Evolutionary conservation across 2,113 vertebrate species (phyloP).

Genomic region (Oncorhynchus tshawytscha): DNA sequence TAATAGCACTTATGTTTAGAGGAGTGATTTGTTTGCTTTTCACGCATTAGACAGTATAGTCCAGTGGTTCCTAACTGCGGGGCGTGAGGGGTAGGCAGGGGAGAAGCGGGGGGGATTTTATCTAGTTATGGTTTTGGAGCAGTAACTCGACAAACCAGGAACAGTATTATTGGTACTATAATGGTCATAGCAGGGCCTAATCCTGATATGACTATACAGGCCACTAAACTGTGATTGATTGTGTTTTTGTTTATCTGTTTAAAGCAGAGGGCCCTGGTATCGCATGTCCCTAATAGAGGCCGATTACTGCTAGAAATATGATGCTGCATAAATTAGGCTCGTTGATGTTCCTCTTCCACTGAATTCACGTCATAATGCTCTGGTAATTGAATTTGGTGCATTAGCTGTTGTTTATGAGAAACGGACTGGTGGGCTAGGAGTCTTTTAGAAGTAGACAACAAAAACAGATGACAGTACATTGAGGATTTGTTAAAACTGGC

Average conservation of each 20-base stretch:
- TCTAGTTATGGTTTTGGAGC: too few species aligned
- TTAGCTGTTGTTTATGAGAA: conserved; percentile 63
- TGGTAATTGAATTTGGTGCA: conserved; percentile 72
- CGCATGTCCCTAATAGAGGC: conserved; percentile 62
- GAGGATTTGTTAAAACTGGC: neutral
- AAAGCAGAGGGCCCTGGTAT: conserved; percentile 57
- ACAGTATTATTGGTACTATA: too few species aligned
- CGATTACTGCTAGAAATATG: conserved; percentile 64
- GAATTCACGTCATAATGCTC: conserved; percentile 68
- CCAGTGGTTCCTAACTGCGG: too few species aligned
- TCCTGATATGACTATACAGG: conserved; percentile 32
- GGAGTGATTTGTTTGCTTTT: conserved; percentile 21
- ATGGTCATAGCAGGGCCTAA: neutral
- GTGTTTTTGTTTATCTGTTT: conserved; percentile 65
- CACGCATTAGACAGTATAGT: neutral
- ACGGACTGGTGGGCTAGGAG: conserved; percentile 36
- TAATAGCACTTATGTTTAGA: conserved; percentile 54
- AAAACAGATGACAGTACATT: conserved; percentile 9
- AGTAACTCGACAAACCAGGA: too few species aligned
- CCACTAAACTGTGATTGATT: conserved; percentile 49
- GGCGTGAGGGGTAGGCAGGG: too few species aligned
- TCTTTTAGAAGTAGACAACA: conserved; percentile 29
- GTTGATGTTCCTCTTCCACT: conserved; percentile 58
- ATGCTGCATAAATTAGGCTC: conserved; percentile 69
- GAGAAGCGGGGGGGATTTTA: too few species aligned